These are phyloP conservation scores for Eumerus sabulonum DNA, from an alignment of 2,888 invertebrate genomes.

Conservation along the genomic window DNA sequence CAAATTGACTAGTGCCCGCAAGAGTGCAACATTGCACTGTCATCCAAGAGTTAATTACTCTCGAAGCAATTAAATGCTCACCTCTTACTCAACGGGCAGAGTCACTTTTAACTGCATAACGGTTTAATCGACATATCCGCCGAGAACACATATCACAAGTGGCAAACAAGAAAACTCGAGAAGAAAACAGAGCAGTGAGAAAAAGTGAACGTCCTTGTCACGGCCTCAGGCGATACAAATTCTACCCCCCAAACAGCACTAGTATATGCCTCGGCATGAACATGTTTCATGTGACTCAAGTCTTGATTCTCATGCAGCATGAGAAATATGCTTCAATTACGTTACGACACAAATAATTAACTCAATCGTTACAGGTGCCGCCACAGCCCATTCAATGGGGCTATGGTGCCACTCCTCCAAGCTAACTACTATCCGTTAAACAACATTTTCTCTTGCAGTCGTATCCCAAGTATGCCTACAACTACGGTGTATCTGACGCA, in stretches of 20 bases:
- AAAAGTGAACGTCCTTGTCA: slow-evolving; percentile 67
- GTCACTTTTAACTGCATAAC: slow-evolving; percentile 50
- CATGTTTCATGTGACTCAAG: slow-evolving; percentile 24
- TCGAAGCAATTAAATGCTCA: slow-evolving; percentile 39
- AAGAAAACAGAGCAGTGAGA: slow-evolving; percentile 10
- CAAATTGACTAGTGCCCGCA: slow-evolving; percentile 35
- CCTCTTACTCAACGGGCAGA: slow-evolving; percentile 43
- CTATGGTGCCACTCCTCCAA: slow-evolving; percentile 27
- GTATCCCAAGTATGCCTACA: slow-evolving; percentile 79
- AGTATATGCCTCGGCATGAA: slow-evolving; percentile 36
- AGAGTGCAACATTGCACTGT: slow-evolving; percentile 8
- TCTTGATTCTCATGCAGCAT: slow-evolving; percentile 47
- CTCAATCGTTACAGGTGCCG: slow-evolving; percentile 33
- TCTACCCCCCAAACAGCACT: slow-evolving; percentile 1
- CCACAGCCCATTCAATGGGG: slow-evolving; percentile 35
- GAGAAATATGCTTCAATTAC: slow-evolving; percentile 30
- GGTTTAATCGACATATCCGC: slow-evolving; percentile 48
- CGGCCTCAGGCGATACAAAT: slow-evolving; percentile 44
- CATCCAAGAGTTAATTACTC: slow-evolving; percentile 47
- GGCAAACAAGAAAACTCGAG: slow-evolving; percentile 19
- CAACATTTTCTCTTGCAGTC: slow-evolving; percentile 71
- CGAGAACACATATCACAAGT: too few species aligned
- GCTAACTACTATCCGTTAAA: neutral
- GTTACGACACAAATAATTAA: slow-evolving; percentile 53
- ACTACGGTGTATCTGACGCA: slow-evolving; percentile 78